phyloP scores from a whole-genome alignment of 2,113 vertebrate species.

The Lanius ludovicianus region DNA sequence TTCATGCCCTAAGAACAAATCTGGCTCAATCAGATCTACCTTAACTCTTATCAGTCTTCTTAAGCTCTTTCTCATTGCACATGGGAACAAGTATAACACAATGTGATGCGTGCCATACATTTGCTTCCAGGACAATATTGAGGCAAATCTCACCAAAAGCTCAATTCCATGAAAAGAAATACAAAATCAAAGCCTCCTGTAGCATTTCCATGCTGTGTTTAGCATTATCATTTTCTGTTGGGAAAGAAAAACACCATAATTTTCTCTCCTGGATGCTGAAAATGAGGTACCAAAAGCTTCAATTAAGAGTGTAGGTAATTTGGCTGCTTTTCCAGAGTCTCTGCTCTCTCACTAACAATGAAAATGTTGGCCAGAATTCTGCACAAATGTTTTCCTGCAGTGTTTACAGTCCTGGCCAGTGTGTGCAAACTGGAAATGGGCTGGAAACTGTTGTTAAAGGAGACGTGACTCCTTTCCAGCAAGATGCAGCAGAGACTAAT shows the following conservation, averaged over 20 bases:
- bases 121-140: not conserved
- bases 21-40: not conserved
- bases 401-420: constrained; percentile 15
- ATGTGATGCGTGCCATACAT: accelerated
- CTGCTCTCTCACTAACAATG: not conserved
- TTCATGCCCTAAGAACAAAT: not conserved
- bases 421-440: constrained; percentile 7
- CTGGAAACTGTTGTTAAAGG: not conserved
- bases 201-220: not conserved
- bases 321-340: not conserved
- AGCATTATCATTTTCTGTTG: not conserved
- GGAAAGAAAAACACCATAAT: not conserved
- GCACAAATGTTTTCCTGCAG: constrained; percentile 20
- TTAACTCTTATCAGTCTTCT: not conserved
- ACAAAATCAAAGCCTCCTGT: not conserved
- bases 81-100: not conserved
- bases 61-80: not conserved
- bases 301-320: constrained; percentile 18
- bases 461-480: not conserved
- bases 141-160: not conserved
- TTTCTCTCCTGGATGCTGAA: constrained; percentile 7
- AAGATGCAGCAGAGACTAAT: not conserved
- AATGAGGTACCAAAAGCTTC: not conserved
- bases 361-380: not conserved
- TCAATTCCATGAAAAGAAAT: not conserved